Conservation (phyloP, 2,113 vertebrate species). For the Chitala chitala region DNA sequence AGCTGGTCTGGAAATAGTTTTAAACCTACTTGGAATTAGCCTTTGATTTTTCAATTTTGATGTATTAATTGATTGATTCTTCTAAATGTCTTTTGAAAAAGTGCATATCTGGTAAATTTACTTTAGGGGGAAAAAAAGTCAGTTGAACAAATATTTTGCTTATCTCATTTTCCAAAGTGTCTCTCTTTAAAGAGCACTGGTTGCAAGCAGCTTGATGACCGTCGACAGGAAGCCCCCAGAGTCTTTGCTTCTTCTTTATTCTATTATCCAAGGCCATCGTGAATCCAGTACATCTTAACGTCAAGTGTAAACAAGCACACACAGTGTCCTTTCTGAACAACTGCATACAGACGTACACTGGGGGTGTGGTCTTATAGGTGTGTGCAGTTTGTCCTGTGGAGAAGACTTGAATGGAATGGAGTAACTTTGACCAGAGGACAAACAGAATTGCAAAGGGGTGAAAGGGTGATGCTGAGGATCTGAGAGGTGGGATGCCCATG, state of each 20-base stretch:
- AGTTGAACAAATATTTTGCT: not conserved
- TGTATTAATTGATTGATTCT: not conserved
- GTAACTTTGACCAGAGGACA: too few species aligned
- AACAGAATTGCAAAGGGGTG: not conserved
- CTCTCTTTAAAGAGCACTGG: not conserved
- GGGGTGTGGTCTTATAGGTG: too few species aligned
- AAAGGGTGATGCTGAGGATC: not conserved
- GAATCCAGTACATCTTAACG: too few species aligned
- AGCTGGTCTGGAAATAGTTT: not conserved
- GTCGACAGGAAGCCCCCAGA: conserved; percentile 1
- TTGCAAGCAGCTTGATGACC: not conserved
- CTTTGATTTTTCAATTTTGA: not conserved
- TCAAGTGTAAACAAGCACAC: conserved; percentile 15
- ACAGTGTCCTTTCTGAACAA: too few species aligned
- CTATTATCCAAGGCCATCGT: too few species aligned
- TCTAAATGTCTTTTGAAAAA: not conserved
- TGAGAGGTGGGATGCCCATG: not conserved
- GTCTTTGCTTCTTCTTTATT: not conserved
- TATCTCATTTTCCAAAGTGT: not conserved
- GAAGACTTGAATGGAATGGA: too few species aligned
- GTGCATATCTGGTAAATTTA: not conserved
- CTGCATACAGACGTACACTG: too few species aligned
- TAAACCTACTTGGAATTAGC: not conserved
- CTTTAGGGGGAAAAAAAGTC: not conserved
- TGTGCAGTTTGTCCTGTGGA: too few species aligned